Evolutionary conservation across 2,113 vertebrate species (phyloP).

Genomic region (Daboia siamensis): DNA sequence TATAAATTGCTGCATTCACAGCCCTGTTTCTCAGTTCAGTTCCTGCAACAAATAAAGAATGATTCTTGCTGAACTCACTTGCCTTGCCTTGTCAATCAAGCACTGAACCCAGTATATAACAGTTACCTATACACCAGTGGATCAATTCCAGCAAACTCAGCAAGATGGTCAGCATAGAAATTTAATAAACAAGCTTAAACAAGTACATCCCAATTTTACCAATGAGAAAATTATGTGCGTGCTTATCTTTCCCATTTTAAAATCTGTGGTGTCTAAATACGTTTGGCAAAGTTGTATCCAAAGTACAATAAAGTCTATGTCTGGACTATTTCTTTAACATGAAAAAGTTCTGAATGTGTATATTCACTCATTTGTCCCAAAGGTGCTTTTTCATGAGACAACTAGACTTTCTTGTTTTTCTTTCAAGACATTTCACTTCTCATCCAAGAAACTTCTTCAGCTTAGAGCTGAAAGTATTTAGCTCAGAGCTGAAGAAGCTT

Average conservation of each 20-base stretch:
- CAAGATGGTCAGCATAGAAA: not conserved
- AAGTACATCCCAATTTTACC: not conserved
- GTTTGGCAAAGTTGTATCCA: not conserved
- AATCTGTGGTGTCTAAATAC: not conserved
- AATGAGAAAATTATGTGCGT: not conserved
- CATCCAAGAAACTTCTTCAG: too few relatives aligned
- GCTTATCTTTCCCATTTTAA: not conserved
- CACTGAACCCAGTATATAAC: not conserved
- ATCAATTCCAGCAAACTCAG: not conserved
- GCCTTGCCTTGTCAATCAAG: too few relatives aligned
- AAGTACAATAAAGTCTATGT: not conserved
- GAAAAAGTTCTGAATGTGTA: not conserved
- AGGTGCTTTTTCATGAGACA: too few relatives aligned
- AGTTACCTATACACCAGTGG: not conserved
- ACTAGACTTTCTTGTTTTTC: too few relatives aligned
- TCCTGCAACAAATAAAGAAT: too few relatives aligned
- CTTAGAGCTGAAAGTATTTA: too few relatives aligned
- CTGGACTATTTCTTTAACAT: not conserved
- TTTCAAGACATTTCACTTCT: too few relatives aligned
- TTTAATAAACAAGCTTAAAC: not conserved
- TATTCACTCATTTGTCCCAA: not conserved
- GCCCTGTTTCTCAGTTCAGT: too few relatives aligned
- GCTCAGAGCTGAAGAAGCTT: too few relatives aligned
- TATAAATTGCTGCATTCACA: too few relatives aligned
- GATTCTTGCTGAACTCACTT: too few relatives aligned